A percentile compares a stretch with the other conserved stretches of the same genome.
phyloP scores from a whole-genome alignment of 2,888 invertebrate genomes.

The Cephus nigrinus region DNA sequence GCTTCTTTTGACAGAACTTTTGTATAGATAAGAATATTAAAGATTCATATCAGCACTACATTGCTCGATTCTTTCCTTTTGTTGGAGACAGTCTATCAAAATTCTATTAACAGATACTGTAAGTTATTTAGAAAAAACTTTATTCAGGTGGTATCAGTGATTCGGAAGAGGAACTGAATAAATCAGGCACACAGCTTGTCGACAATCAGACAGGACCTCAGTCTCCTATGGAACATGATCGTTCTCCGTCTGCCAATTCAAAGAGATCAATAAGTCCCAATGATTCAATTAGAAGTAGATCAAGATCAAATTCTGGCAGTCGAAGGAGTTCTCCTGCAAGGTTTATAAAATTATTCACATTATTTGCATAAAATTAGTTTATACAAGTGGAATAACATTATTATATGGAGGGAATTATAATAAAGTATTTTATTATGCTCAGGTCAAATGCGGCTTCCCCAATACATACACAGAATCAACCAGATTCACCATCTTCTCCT shows the following conservation, averaged over 20 bases:
- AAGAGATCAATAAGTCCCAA: slow-evolving; percentile 35
- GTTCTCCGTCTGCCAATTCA: slow-evolving; percentile 38
- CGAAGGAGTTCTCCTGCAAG: slow-evolving; percentile 38
- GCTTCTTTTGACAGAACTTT: not conserved
- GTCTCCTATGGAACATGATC: slow-evolving; percentile 24
- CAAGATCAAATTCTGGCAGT: slow-evolving; percentile 38
- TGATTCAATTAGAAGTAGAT: slow-evolving; percentile 36
- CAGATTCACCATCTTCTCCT: slow-evolving; percentile 39
- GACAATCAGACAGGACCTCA: slow-evolving; percentile 6
- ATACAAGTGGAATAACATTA: not conserved
- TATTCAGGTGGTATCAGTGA: slow-evolving; percentile 40
- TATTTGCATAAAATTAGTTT: not conserved
- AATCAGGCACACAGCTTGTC: slow-evolving; percentile 10
- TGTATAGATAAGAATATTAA: not conserved
- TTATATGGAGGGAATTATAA: not conserved
- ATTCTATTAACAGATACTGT: not conserved
- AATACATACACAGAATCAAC: slow-evolving; percentile 12
- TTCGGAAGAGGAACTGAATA: slow-evolving; percentile 45
- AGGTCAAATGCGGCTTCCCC: slow-evolving; percentile 46
- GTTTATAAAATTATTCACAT: slow-evolving; percentile 23
- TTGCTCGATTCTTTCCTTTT: not conserved
- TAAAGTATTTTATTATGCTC: slow-evolving; percentile 3
- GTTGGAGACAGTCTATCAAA: not conserved
- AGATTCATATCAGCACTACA: no score
- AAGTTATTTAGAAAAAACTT: not conserved